These are phyloP conservation scores for Pteronotus mesoamericanus DNA, from an alignment of 2,797 vertebrate species.

Conservation along the genomic window DNA sequence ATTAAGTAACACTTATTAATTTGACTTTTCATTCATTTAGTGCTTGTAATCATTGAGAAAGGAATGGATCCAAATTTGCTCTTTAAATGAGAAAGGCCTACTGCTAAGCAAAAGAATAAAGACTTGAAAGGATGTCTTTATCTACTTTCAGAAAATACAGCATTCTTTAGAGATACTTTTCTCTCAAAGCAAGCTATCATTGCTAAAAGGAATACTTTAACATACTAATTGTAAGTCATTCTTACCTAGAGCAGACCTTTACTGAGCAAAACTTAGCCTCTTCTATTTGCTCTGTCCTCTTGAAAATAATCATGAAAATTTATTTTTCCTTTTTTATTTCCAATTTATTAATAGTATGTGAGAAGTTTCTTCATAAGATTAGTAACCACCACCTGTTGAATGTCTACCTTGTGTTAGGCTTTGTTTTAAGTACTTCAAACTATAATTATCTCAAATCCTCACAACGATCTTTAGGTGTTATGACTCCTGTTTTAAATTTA, in stretches of 20 bases:
- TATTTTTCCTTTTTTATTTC: not conserved
- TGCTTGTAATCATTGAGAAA: not conserved
- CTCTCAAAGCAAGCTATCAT: not conserved
- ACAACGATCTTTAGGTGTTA: not conserved
- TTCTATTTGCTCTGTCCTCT: not conserved
- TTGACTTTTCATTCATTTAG: not conserved
- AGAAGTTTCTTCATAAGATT: slow-evolving; percentile 1
- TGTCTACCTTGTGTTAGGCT: slow-evolving; percentile 5
- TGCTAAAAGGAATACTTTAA: not conserved
- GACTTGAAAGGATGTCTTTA: not conserved
- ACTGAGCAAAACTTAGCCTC: not conserved
- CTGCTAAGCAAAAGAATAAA: slow-evolving; percentile 19
- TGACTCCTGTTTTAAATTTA: slow-evolving; percentile 6
- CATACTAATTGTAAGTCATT: not conserved
- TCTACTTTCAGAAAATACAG: slow-evolving; percentile 8
- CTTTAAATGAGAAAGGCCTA: slow-evolving; percentile 19
- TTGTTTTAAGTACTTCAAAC: slow-evolving; percentile 17
- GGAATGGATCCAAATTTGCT: not conserved
- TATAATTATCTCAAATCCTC: not conserved
- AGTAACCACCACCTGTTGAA: not conserved
- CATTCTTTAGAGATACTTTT: not conserved
- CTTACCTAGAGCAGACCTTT: slow-evolving; percentile 8
- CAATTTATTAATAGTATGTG: not conserved
- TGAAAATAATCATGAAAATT: slow-evolving; percentile 29
- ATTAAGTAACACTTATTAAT: slow-evolving; percentile 35